phyloP scores from a whole-genome alignment of 2,888 invertebrate species.

The Drosophila longiperda region DNA sequence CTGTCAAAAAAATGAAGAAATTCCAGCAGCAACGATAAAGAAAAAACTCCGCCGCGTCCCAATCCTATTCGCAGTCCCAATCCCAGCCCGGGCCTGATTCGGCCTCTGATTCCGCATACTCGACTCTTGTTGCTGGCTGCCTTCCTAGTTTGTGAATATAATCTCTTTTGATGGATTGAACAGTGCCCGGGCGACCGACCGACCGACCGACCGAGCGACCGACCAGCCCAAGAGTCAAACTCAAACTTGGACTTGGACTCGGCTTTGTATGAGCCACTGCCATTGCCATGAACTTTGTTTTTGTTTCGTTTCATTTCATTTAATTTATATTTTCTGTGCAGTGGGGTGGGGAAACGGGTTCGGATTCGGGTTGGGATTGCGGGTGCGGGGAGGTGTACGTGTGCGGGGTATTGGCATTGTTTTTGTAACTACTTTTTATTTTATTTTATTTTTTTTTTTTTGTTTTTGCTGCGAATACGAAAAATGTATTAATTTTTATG shows the following conservation, averaged over 20 bases:
- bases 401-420: slow-evolving; percentile 42
- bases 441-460: slow-evolving; percentile 17
- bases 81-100: neutral
- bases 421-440: slow-evolving; percentile 42
- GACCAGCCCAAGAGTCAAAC: slow-evolving; percentile 11
- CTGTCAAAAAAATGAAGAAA: slow-evolving; percentile 76
- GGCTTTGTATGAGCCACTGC: slow-evolving; percentile 54
- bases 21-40: slow-evolving; percentile 55
- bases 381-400: neutral
- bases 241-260: slow-evolving; percentile 20
- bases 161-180: slow-evolving; percentile 81
- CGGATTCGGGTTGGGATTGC: neutral
- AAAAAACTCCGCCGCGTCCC: slow-evolving; percentile 1
- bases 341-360: neutral
- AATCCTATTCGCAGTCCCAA: slow-evolving; percentile 12
- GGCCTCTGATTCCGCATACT: slow-evolving; percentile 1
- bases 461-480: slow-evolving; percentile 59
- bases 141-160: slow-evolving; percentile 76
- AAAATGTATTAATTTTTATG: slow-evolving; percentile 75
- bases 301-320: slow-evolving; percentile 63
- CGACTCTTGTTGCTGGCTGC: slow-evolving; percentile 27
- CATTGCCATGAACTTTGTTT: slow-evolving; percentile 67
- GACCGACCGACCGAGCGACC: neutral
- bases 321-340: slow-evolving; percentile 38
- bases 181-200: slow-evolving; percentile 42